Conservation (phyloP, 2,888 invertebrate species). For the Clistopyga incitator region DNA sequence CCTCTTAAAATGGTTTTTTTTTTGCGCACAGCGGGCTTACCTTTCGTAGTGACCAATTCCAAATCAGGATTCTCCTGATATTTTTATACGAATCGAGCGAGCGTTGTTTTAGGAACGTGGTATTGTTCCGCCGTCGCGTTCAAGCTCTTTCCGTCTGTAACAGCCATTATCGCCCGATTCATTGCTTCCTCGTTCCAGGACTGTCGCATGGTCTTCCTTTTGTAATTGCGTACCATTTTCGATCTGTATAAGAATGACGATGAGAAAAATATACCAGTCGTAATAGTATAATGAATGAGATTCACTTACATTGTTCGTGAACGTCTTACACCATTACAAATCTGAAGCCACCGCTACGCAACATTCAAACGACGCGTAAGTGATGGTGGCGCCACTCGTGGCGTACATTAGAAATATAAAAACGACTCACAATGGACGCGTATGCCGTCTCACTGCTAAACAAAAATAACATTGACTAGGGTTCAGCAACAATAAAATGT, state of each 20-base stretch:
- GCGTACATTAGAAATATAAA: constrained; percentile 27
- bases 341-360: constrained; percentile 24
- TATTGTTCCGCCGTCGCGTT: neutral
- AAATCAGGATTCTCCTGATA: neutral
- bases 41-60: neutral
- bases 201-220: neutral
- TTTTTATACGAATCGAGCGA: neutral
- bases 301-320: constrained; percentile 30
- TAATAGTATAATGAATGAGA: constrained; percentile 33
- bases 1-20: constrained; percentile 29
- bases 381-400: neutral
- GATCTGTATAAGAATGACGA: constrained; percentile 27
- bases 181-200: neutral
- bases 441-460: constrained; percentile 30
- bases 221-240: constrained; percentile 27
- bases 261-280: constrained; percentile 27
- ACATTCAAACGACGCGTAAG: constrained; percentile 19
- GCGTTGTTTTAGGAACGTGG: neutral
- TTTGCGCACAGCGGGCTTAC: constrained; percentile 1
- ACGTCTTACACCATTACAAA: constrained; percentile 27
- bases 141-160: neutral
- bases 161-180: neutral
- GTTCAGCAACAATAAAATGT: constrained; percentile 32
- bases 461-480: constrained; percentile 26
- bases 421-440: constrained; percentile 32